Evolutionary conservation across 2,113 vertebrate species (phyloP).

Genomic region (Choloepus hoffmanni): DNA sequence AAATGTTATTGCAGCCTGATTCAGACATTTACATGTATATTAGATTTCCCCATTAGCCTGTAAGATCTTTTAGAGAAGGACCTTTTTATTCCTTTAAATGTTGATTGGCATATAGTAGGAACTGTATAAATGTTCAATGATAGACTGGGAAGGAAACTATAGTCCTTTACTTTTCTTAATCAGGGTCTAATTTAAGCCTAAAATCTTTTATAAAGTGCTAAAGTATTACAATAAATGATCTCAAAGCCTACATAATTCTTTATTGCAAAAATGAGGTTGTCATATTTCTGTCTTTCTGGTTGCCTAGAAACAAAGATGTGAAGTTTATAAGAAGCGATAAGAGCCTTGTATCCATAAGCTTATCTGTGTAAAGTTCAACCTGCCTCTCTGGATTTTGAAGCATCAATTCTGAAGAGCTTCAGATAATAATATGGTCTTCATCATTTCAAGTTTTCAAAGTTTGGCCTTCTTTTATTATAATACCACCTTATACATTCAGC

Average conservation of each 20-base stretch:
- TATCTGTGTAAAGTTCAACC: conserved; percentile 61
- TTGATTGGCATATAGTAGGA: not conserved
- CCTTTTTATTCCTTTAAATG: conserved; percentile 21
- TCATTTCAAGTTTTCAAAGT: not conserved
- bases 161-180: conserved; percentile 35
- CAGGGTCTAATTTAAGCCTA: conserved; percentile 44
- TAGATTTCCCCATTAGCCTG: not conserved
- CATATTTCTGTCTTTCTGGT: conserved; percentile 61
- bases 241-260: conserved; percentile 19
- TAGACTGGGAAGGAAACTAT: not conserved
- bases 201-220: conserved; percentile 10
- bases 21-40: not conserved
- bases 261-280: conserved; percentile 38
- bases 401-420: not conserved
- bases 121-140: not conserved
- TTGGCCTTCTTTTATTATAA: not conserved
- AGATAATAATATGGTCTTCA: not conserved
- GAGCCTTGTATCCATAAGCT: conserved; percentile 1
- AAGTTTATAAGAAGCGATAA: conserved; percentile 14
- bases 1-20: not conserved
- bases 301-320: conserved; percentile 71
- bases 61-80: conserved; percentile 11
- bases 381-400: conserved; percentile 33
- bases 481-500: not conserved
- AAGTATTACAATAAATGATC: conserved; percentile 59